phyloP scores from a whole-genome alignment of 2,797 vertebrate genomes.

The Glyptemys insculpta region DNA sequence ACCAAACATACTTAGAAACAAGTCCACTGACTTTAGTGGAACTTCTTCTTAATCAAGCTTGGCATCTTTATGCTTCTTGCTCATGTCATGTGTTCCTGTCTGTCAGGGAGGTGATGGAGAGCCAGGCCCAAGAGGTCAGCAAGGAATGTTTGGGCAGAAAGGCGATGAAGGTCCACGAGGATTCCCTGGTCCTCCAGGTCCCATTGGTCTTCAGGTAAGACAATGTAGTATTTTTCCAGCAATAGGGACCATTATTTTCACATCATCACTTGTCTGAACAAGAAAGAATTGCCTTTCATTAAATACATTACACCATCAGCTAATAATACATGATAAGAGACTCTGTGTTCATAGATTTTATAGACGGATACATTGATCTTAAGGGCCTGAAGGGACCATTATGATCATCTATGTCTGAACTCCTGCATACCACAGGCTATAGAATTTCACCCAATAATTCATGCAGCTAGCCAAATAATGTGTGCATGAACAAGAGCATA shows the following conservation, averaged over 20 bases:
- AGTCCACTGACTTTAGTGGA: background rate
- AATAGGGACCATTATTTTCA: background rate
- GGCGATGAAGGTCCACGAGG: conserved; percentile 97
- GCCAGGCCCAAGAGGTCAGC: conserved; percentile 96
- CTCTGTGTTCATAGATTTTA: background rate
- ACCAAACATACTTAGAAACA: background rate
- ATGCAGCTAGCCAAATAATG: background rate
- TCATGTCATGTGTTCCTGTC: background rate
- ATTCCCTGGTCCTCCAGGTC: conserved; percentile 97
- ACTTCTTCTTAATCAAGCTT: background rate
- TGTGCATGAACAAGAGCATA: background rate
- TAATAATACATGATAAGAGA: background rate
- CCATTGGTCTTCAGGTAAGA: conserved; percentile 96
- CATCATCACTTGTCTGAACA: background rate
- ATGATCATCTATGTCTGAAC: background rate
- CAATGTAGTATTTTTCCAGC: background rate
- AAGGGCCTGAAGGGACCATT: background rate
- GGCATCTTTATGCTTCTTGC: background rate
- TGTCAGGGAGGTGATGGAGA: conserved; percentile 95
- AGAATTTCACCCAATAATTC: background rate
- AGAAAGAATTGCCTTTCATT: background rate
- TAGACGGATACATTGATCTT: background rate
- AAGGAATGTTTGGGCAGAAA: conserved; percentile 99
- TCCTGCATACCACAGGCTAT: background rate
- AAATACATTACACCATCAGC: background rate